Conservation (phyloP, 2,888 invertebrate genomes). For the Nymphalis polychloros region DNA sequence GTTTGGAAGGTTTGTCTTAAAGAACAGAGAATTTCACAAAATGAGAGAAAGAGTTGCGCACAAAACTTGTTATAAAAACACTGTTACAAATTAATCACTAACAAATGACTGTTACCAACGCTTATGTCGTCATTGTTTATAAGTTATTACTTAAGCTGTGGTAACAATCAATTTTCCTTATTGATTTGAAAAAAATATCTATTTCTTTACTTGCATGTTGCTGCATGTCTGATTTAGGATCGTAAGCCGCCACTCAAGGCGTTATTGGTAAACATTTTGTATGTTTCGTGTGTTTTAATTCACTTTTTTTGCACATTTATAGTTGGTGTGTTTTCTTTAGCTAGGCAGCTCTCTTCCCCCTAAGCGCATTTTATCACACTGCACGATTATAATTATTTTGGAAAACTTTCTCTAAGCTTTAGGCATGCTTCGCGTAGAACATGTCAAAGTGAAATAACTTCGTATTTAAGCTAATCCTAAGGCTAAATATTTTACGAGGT, state of each 20-base stretch:
- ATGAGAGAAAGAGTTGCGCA: slow-evolving; percentile 71
- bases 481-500: slow-evolving; percentile 42
- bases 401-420: slow-evolving; percentile 77
- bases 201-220: slow-evolving; percentile 79
- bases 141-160: slow-evolving; percentile 49
- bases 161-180: slow-evolving; percentile 59
- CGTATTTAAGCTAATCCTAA: slow-evolving; percentile 40
- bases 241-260: slow-evolving; percentile 77
- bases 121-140: slow-evolving; percentile 39
- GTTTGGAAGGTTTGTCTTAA: slow-evolving; percentile 84
- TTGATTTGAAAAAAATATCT: slow-evolving; percentile 59
- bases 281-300: slow-evolving; percentile 68
- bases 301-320: slow-evolving; percentile 81
- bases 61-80: slow-evolving; percentile 57
- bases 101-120: slow-evolving; percentile 65
- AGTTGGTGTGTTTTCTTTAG: slow-evolving; percentile 79
- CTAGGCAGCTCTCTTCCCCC: slow-evolving; percentile 79
- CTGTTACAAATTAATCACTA: slow-evolving; percentile 46
- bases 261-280: slow-evolving; percentile 75
- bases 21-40: slow-evolving; percentile 68
- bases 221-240: slow-evolving; percentile 80
- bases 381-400: slow-evolving; percentile 80
- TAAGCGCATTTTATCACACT: slow-evolving; percentile 79
- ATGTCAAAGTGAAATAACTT: slow-evolving; percentile 52
- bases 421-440: slow-evolving; percentile 79